These are phyloP conservation scores for Micromesistius poutassou DNA, from an alignment of 2,797 vertebrate genomes.

Conservation along the genomic window DNA sequence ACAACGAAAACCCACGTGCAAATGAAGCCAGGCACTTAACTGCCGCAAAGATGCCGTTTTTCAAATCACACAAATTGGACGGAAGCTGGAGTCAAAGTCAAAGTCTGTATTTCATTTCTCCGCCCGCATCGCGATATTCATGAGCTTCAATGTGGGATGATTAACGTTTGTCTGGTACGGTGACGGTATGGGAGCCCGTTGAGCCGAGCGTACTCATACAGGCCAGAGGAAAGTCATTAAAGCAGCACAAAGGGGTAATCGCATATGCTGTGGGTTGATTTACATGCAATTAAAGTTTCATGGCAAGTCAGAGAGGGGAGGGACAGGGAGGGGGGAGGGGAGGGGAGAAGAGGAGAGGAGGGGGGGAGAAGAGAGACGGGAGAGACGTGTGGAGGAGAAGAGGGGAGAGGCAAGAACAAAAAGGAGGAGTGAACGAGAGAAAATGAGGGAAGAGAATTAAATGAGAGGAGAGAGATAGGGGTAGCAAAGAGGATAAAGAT, in stretches of 20 bases:
- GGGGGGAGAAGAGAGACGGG: slow-evolving; percentile 3
- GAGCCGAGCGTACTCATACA: slow-evolving; percentile 23
- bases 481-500: neutral
- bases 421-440: neutral
- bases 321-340: neutral
- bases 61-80: neutral
- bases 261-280: slow-evolving; percentile 65
- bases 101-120: neutral
- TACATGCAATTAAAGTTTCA: slow-evolving; percentile 72
- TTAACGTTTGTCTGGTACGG: slow-evolving; percentile 32
- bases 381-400: neutral
- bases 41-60: neutral
- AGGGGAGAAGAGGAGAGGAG: neutral
- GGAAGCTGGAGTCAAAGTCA: neutral
- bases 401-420: neutral
- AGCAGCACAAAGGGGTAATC: slow-evolving; percentile 68
- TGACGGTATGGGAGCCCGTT: slow-evolving; percentile 13
- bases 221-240: slow-evolving; percentile 62
- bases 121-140: neutral
- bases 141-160: slow-evolving; percentile 10
- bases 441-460: neutral
- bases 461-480: neutral
- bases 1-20: too few relatives aligned
- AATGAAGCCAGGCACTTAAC: neutral
- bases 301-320: slow-evolving; percentile 25